Percentiles rank a stretch among this genome's conserved stretches.
Conservation (phyloP, 2,797 vertebrate genomes). For the Gambusia yucatana region DNA sequence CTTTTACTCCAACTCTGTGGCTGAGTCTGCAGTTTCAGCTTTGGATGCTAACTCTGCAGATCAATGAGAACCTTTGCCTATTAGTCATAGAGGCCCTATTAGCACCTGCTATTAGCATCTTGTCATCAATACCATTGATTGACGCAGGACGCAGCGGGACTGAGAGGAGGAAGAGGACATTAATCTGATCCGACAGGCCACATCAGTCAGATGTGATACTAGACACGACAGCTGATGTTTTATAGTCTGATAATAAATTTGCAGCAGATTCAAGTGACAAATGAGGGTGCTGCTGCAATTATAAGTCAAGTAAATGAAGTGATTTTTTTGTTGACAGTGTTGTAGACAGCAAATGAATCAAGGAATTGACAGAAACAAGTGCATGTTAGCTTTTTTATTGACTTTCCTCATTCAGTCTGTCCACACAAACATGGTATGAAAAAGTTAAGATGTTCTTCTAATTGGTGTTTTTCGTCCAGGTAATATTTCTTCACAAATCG, state of each 20-base stretch:
- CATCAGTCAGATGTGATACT: slow-evolving; percentile 19
- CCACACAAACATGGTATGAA: background rate
- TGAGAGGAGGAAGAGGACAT: slow-evolving; percentile 16
- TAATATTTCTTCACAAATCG: too few relatives aligned
- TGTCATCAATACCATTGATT: slow-evolving; percentile 75
- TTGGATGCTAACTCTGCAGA: slow-evolving; percentile 77
- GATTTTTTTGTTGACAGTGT: background rate
- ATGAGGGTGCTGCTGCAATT: background rate
- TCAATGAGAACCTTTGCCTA: slow-evolving; percentile 70
- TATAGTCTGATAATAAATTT: slow-evolving; percentile 1
- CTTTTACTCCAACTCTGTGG: slow-evolving; percentile 73
- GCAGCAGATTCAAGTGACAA: background rate
- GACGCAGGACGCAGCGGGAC: slow-evolving; percentile 33
- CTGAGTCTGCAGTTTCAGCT: slow-evolving; percentile 77
- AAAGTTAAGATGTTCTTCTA: background rate
- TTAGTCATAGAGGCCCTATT: slow-evolving; percentile 73
- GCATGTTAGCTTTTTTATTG: background rate
- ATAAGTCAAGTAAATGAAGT: background rate
- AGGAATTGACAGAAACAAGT: background rate
- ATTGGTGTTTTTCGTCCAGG: too few relatives aligned
- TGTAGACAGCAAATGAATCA: background rate
- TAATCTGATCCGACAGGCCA: slow-evolving; percentile 35
- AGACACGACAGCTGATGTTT: slow-evolving; percentile 3
- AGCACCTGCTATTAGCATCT: slow-evolving; percentile 76
- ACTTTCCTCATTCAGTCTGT: background rate